Conservation (phyloP, 1,140 invertebrate species). For the Acromyrmex charruanus region DNA sequence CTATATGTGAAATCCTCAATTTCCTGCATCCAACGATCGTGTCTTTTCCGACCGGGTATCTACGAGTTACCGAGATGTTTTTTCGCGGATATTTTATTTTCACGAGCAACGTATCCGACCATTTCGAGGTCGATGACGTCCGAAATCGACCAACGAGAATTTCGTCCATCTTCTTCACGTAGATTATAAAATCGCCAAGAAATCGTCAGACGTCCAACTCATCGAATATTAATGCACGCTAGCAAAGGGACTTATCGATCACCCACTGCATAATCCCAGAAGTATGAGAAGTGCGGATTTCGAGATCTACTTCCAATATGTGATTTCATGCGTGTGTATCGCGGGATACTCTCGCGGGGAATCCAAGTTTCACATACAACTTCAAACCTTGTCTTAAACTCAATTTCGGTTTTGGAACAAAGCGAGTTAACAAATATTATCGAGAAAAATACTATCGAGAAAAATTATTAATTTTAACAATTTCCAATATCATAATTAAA, state of each 20-base stretch:
- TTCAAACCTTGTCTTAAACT: not conserved
- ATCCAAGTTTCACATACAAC: conserved; percentile 7
- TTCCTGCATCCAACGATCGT: conserved; percentile 11
- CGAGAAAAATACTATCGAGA: not conserved
- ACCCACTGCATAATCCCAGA: conserved; percentile 22
- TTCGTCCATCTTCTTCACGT: conserved; percentile 2
- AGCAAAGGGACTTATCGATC: conserved; percentile 56
- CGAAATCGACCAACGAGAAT: conserved; percentile 6
- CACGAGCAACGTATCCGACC: not conserved
- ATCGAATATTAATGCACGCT: conserved; percentile 64
- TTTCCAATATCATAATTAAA: not conserved
- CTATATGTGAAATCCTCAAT: conserved; percentile 15
- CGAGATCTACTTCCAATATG: conserved; percentile 48
- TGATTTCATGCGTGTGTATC: conserved; percentile 9
- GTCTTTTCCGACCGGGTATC: conserved; percentile 12
- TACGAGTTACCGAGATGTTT: conserved; percentile 19
- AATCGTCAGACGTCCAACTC: conserved; percentile 21
- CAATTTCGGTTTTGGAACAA: conserved; percentile 10
- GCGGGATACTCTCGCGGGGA: conserved; percentile 18
- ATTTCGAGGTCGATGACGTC: not conserved
- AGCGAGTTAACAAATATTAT: not conserved
- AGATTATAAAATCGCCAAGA: conserved; percentile 22
- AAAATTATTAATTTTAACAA: not conserved
- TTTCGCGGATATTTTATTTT: conserved; percentile 38
- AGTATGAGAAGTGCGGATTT: conserved; percentile 13